Evolutionary conservation across 2,888 invertebrate species (phyloP).

Genomic region (Mythimna loreyi): DNA sequence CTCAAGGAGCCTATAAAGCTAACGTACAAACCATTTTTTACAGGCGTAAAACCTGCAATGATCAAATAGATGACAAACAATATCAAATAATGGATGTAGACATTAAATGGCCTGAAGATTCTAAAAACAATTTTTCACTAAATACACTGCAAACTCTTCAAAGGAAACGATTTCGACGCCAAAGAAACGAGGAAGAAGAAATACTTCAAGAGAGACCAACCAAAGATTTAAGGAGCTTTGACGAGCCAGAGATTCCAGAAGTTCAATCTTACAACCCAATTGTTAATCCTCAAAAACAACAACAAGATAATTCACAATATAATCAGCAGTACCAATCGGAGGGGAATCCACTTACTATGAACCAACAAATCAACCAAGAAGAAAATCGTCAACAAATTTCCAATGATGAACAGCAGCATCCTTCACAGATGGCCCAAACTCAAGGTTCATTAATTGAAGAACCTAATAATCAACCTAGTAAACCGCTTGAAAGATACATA

Average conservation of each 20-base stretch:
- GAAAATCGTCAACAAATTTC: not conserved
- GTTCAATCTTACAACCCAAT: not conserved
- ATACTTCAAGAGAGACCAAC: constrained; percentile 26
- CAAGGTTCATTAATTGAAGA: not conserved
- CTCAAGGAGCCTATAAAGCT: not conserved
- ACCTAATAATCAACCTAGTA: constrained; percentile 4
- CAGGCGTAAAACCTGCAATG: constrained; percentile 46
- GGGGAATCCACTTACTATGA: not conserved
- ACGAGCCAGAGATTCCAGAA: not conserved
- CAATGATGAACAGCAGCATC: constrained; percentile 7
- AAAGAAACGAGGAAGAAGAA: constrained; percentile 21
- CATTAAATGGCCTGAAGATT: constrained; percentile 38
- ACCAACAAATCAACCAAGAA: not conserved
- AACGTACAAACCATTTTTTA: constrained; percentile 16
- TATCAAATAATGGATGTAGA: constrained; percentile 37
- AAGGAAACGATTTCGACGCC: constrained; percentile 5
- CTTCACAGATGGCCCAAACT: not conserved
- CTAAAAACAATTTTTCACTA: not conserved
- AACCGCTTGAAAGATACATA: not conserved
- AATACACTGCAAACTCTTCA: not conserved
- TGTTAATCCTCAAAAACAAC: constrained; percentile 1
- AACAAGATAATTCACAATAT: not conserved
- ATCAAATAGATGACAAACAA: constrained; percentile 19
- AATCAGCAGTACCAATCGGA: not conserved
- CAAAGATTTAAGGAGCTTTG: not conserved